Evolutionary conservation across 2,797 vertebrate species (phyloP), one percentile per base, ranked within the genome.

Genomic region (Buceros bicornis): DNA sequence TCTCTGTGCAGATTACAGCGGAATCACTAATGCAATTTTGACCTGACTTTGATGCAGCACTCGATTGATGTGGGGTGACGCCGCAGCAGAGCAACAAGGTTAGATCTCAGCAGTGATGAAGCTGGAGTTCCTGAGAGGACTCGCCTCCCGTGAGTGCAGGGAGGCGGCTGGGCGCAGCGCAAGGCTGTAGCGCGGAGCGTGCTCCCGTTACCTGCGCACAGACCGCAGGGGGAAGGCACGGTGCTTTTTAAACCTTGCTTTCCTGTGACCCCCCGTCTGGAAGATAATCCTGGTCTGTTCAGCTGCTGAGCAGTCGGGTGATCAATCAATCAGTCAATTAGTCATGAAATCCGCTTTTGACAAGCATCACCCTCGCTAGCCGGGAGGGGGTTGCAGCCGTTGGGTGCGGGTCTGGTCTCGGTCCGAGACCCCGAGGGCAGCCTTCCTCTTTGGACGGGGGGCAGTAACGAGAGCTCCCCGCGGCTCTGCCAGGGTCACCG

Each of bases 11-110:
- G 82, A 95, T 95, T 92, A 80, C 82, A 91, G 87, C 3, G 8
- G 84, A 90, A 88, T 78, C 40, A 25, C 76, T 93, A 93, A 93
- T 89, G 84, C 79, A 82, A 53, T 96, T 93, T 82, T 88, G 93
- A 89, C 81, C 85, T 77, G 76, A 81, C 54, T 93, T 56, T 89
- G 92, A 91, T 92, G 70, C 74, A 93, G 70, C 31, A 28, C 86
- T 87, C 48, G 48, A 54, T 11, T 51, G 92, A 88, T 62, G 71
- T 9, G 64, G 84, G 86, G 66, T 71, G 67, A 87, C 64, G 29
- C 57, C 15, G 13, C 86, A 90, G 35, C 60, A 53, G 74, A 94
- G 94, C 89, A 80, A 70, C 78, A 93, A 79, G 61, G 70, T 74
- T 86, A 88, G 90, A 54, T 29, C 77, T 89, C 76, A 35, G 67